A percentile compares a stretch with the other conserved stretches of the same genome.
phyloP scores from a whole-genome alignment of 2,797 vertebrate genomes.

The Gambelia wislizenii region DNA sequence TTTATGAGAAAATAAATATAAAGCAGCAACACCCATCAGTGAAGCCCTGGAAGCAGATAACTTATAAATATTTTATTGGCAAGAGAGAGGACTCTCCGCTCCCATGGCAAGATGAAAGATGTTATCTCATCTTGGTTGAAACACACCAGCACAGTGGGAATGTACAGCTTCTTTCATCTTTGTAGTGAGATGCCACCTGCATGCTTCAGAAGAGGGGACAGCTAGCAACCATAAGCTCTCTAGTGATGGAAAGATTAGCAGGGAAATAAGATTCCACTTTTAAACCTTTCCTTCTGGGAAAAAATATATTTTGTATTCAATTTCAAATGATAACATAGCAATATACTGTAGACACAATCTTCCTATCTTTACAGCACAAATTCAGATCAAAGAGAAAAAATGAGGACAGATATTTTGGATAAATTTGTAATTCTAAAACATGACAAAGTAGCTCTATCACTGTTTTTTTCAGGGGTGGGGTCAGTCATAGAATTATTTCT shows the following conservation, averaged over 20 bases:
- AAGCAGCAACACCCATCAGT: not conserved
- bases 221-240: not conserved
- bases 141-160: not conserved
- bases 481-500: not conserved
- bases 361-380: not conserved
- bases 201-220: not conserved
- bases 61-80: slow-evolving; percentile 1
- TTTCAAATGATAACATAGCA: not conserved
- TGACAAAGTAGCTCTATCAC: not conserved
- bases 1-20: slow-evolving; percentile 3
- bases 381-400: not conserved
- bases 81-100: not conserved
- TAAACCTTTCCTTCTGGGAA: not conserved
- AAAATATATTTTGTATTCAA: not conserved
- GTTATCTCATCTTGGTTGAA: not conserved
- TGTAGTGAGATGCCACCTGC: not conserved
- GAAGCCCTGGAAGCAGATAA: not conserved
- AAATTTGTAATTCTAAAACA: not conserved
- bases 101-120: not conserved
- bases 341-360: not conserved
- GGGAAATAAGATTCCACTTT: not conserved
- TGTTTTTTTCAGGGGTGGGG: no score
- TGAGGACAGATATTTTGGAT: not conserved
- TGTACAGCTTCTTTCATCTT: not conserved
- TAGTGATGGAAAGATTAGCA: slow-evolving; percentile 2